Evolutionary conservation across 2,113 vertebrate species (phyloP).

Genomic region (Chascanopsetta lugubris): DNA sequence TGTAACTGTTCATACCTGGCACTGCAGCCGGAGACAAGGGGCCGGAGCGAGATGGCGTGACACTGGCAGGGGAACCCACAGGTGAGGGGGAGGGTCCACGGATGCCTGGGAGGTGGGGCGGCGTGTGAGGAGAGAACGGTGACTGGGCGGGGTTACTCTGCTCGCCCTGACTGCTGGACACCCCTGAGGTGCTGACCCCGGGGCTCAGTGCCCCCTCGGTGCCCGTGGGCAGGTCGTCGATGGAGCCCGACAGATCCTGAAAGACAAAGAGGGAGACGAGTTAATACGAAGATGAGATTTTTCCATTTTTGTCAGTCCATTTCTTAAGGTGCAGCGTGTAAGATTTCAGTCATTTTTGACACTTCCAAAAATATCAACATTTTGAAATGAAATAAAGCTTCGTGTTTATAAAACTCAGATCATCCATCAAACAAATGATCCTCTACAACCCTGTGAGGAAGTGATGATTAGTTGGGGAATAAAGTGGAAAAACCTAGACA

Average conservation of each 20-base stretch:
- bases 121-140: slow-evolving; percentile 98
- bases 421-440: slow-evolving; percentile 1
- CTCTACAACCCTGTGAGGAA: background rate
- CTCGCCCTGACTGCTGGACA: slow-evolving; percentile 99
- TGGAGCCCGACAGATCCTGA: slow-evolving; percentile 97
- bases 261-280: slow-evolving; percentile 29
- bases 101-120: slow-evolving; percentile 95
- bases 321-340: too few relatives aligned
- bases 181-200: slow-evolving; percentile 97
- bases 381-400: background rate
- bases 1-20: slow-evolving; percentile 85
- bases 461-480: slow-evolving; percentile 1
- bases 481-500: background rate
- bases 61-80: slow-evolving; percentile 94
- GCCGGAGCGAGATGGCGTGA: slow-evolving; percentile 93
- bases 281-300: background rate
- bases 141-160: slow-evolving; percentile 99
- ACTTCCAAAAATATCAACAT: background rate
- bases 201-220: slow-evolving; percentile 97
- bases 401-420: background rate
- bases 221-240: slow-evolving; percentile 97
- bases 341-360: too few relatives aligned
- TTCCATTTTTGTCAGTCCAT: background rate
- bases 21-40: slow-evolving; percentile 95
- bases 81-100: slow-evolving; percentile 97